phyloP scores from a whole-genome alignment of 1,140 invertebrate species.

The Pteromalus puparum region DNA sequence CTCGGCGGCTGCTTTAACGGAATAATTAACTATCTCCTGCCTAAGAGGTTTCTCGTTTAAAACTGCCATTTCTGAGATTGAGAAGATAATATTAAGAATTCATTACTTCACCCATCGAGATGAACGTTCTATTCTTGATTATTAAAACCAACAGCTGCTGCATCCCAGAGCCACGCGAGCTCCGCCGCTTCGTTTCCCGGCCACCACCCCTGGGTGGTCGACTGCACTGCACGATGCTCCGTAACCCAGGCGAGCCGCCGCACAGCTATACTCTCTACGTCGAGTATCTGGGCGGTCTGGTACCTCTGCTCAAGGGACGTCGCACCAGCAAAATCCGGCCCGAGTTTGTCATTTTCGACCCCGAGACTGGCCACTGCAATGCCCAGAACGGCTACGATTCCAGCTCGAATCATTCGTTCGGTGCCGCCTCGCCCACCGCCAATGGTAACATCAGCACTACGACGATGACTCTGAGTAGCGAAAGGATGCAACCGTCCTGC shows the following conservation, averaged over 20 bases:
- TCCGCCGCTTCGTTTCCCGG: constrained; percentile 94
- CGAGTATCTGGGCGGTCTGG: constrained; percentile 96
- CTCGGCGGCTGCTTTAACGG: too few species aligned
- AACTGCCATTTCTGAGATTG: too few species aligned
- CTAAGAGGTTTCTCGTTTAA: too few species aligned
- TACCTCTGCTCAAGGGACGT: constrained; percentile 96
- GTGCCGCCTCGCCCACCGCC: not conserved
- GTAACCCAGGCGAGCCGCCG: constrained; percentile 83
- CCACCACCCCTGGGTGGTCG: constrained; percentile 90
- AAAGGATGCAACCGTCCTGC: constrained; percentile 62
- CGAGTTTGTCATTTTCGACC: constrained; percentile 98
- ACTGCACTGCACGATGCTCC: constrained; percentile 96
- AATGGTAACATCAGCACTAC: not conserved
- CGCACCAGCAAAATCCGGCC: constrained; percentile 97
- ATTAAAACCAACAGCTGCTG: constrained; percentile 83
- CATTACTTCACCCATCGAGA: too few species aligned
- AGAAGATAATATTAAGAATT: too few species aligned
- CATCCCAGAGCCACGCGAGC: constrained; percentile 90
- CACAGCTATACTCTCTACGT: constrained; percentile 96
- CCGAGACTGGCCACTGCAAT: constrained; percentile 77
- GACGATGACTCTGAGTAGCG: not conserved
- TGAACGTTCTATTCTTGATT: too few species aligned
- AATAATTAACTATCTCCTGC: too few species aligned
- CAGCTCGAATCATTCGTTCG: not conserved
- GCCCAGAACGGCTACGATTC: constrained; percentile 28